Conservation (phyloP, 2,888 invertebrate genomes). For the Hyalella azteca region DNA sequence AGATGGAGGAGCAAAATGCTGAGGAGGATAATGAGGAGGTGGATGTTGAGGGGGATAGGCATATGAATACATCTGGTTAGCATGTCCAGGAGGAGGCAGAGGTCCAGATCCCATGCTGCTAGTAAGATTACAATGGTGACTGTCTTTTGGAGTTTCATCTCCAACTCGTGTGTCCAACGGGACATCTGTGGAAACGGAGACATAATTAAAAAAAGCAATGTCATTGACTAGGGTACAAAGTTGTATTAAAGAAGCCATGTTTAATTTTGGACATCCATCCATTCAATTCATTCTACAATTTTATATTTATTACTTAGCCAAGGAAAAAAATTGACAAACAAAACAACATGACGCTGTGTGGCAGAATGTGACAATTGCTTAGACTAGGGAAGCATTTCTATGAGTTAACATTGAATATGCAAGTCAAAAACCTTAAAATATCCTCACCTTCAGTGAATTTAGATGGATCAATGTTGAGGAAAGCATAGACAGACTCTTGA, state of each 20-base stretch:
- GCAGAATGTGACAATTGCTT: too few relatives aligned
- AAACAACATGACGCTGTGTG: too few relatives aligned
- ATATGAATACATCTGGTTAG: not conserved
- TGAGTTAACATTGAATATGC: too few relatives aligned
- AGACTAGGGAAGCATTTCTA: too few relatives aligned
- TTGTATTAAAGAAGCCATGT: too few relatives aligned
- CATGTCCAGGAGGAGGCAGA: not conserved
- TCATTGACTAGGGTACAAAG: too few relatives aligned
- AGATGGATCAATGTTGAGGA: conserved; percentile 54
- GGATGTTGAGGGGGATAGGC: not conserved
- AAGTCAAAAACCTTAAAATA: not conserved
- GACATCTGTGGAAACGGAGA: too few relatives aligned
- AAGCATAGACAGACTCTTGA: conserved; percentile 56
- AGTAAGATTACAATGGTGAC: not conserved
- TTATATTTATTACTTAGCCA: too few relatives aligned
- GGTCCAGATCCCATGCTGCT: not conserved
- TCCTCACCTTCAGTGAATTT: not conserved
- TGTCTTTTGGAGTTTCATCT: not conserved
- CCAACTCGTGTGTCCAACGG: not conserved
- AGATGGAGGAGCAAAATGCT: not conserved
- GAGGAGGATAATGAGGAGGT: not conserved
- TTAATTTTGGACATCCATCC: too few relatives aligned
- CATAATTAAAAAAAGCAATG: too few relatives aligned
- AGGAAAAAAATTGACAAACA: too few relatives aligned
- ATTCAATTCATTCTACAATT: too few relatives aligned